Percentiles rank a stretch among this genome's conserved stretches.
Conservation (phyloP, 2,797 vertebrate species). For the Brachyalestes nurse region DNA sequence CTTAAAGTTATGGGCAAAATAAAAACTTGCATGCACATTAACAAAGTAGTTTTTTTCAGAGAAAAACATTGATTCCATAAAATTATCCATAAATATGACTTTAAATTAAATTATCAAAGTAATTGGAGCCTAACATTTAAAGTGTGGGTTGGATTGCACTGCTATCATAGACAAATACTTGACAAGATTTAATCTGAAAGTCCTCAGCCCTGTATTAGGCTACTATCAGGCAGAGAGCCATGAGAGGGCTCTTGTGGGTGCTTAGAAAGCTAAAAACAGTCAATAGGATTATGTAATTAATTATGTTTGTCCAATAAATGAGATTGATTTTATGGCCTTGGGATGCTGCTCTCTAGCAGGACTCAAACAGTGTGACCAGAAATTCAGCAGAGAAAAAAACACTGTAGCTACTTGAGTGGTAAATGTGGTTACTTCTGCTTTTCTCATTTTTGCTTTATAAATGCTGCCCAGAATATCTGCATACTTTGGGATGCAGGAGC, state of each 20-base stretch:
- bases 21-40: no score
- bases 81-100: no score
- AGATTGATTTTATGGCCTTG: background rate
- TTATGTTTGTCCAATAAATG: background rate
- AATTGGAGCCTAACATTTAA: background rate
- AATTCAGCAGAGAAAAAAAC: no score
- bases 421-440: background rate
- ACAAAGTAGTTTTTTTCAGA: no score
- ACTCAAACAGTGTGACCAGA: background rate
- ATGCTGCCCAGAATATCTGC: background rate
- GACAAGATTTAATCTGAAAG: background rate
- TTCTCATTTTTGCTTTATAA: background rate
- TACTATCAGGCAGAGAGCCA: background rate
- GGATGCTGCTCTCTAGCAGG: background rate
- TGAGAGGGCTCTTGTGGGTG: background rate
- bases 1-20: no score
- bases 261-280: background rate
- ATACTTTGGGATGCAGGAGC: background rate
- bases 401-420: no score
- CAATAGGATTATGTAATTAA: constrained; percentile 2
- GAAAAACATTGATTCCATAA: no score
- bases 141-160: background rate
- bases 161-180: background rate
- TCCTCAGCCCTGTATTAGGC: background rate
- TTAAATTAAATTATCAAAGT: no score